A percentile compares a stretch with the other conserved stretches of the same genome.
These are phyloP conservation scores for Corythornis madagascariensis DNA, from an alignment of 2,113 vertebrate genomes.

Conservation along the genomic window DNA sequence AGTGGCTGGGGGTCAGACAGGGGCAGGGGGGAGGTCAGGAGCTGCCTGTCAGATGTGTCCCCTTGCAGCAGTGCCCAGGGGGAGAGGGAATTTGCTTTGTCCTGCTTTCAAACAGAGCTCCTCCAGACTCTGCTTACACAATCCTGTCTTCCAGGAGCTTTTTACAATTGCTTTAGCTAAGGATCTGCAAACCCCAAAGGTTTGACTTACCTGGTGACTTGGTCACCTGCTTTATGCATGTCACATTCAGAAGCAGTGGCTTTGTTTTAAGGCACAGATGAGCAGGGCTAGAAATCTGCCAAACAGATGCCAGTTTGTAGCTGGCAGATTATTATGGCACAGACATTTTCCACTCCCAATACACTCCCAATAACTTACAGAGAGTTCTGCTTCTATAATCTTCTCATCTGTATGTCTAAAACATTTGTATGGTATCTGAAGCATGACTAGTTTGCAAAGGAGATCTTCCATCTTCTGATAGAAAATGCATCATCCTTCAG, in stretches of 20 bases:
- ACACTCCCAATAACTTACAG: not conserved
- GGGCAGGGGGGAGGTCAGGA: slow-evolving; percentile 1
- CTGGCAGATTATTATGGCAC: not conserved
- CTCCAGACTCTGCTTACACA: slow-evolving; percentile 56
- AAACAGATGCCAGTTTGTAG: not conserved
- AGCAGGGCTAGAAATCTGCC: not conserved
- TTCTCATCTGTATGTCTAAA: not conserved
- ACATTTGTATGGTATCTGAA: not conserved
- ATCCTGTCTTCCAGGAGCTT: slow-evolving; percentile 60
- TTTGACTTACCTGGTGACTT: not conserved
- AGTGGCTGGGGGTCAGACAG: slow-evolving; percentile 32
- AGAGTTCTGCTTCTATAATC: not conserved
- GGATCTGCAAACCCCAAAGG: slow-evolving; percentile 28
- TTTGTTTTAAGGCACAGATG: not conserved
- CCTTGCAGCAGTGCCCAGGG: not conserved
- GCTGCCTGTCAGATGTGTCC: slow-evolving; percentile 2
- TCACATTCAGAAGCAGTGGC: not conserved
- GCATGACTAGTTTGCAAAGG: not conserved
- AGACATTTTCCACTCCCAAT: not conserved
- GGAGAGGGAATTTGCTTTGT: slow-evolving; percentile 36
- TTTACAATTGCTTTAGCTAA: slow-evolving; percentile 66
- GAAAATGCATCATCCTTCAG: not conserved
- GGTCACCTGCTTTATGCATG: not conserved
- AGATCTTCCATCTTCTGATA: not conserved
- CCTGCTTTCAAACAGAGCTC: slow-evolving; percentile 50